phyloP scores from a whole-genome alignment of 1,140 invertebrate genomes.

The Chionoecetes opilio region DNA sequence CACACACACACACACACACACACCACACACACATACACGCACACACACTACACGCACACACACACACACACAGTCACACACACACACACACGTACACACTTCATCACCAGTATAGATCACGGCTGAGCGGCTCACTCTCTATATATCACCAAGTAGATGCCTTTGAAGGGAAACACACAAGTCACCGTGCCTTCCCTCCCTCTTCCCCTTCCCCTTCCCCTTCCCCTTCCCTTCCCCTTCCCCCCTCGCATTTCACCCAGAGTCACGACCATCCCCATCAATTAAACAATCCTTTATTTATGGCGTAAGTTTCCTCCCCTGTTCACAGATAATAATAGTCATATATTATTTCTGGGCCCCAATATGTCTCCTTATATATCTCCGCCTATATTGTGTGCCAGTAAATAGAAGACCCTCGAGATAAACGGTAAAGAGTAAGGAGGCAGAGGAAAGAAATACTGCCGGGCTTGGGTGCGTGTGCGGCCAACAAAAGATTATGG shows the following conservation, averaged over 20 bases:
- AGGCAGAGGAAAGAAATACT: not conserved
- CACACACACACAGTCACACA: not conserved
- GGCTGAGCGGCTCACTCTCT: not conserved
- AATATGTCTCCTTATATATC: slow-evolving; percentile 42
- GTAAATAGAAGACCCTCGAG: slow-evolving; percentile 31
- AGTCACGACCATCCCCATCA: slow-evolving; percentile 39
- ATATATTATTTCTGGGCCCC: slow-evolving; percentile 37
- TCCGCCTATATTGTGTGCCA: not conserved
- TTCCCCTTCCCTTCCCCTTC: not conserved
- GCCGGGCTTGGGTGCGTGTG: not conserved
- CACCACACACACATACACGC: not conserved
- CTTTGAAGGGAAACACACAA: slow-evolving; percentile 31
- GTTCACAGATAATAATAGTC: slow-evolving; percentile 34
- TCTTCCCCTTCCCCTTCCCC: not conserved
- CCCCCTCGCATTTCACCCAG: too few species aligned
- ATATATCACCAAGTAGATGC: not conserved
- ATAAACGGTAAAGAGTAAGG: not conserved
- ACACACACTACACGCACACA: not conserved
- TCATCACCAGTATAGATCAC: not conserved
- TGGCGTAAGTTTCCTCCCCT: slow-evolving; percentile 34
- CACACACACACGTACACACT: not conserved
- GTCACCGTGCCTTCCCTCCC: not conserved
- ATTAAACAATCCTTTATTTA: slow-evolving; percentile 55
- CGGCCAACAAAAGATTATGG: not conserved
- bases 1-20: not conserved